These are phyloP conservation scores for Cepaea nemoralis DNA, from an alignment of 1,140 invertebrate species.

Conservation along the genomic window DNA sequence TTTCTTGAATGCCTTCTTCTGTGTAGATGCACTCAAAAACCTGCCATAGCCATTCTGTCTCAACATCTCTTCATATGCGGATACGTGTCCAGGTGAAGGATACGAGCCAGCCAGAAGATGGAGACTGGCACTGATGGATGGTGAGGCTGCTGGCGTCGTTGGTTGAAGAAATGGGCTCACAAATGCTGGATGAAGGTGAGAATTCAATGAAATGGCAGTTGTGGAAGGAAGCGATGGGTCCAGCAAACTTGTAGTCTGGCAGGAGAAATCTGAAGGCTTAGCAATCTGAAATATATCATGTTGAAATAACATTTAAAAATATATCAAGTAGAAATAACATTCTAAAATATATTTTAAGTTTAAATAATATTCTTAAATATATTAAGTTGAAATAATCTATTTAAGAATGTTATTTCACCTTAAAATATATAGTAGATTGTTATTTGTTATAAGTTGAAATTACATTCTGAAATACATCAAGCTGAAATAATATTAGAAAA, in stretches of 20 bases:
- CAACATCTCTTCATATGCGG: constrained; percentile 40
- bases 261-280: not conserved
- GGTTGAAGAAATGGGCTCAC: constrained; percentile 31
- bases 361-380: too few relatives aligned
- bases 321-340: too few relatives aligned
- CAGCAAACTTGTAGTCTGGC: not conserved
- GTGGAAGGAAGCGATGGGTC: constrained; percentile 24
- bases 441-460: too few relatives aligned
- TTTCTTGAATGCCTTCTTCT: not conserved
- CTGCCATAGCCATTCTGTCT: constrained; percentile 42
- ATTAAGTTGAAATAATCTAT: too few relatives aligned
- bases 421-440: too few relatives aligned
- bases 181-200: constrained; percentile 43
- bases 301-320: not conserved
- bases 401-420: too few relatives aligned
- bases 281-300: not conserved
- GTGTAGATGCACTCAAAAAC: constrained; percentile 15
- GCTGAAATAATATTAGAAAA: too few relatives aligned
- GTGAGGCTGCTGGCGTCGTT: not conserved
- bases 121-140: not conserved
- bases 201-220: constrained; percentile 11
- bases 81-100: constrained; percentile 24
- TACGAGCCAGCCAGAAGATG: constrained; percentile 24
- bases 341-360: too few relatives aligned
- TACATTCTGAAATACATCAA: too few relatives aligned